Base-by-base conservation (phyloP, 1,140 invertebrate species). In the Pseudomyrmex gracilis region DNA sequence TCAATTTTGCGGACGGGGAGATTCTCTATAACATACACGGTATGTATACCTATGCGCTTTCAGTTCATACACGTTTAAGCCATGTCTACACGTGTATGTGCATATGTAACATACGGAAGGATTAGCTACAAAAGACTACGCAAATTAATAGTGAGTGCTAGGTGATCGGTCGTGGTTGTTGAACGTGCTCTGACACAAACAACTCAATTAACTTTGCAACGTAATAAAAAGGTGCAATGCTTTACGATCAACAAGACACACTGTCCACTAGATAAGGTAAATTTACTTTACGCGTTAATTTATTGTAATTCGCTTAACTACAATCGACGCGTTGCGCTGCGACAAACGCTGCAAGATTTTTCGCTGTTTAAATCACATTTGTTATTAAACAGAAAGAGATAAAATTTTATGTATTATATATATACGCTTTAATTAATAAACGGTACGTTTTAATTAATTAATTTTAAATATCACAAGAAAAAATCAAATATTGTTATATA, bases 291-390 rank as follows among this genome's bases (percentile, higher is more conserved):
- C 34, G 34, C 63, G 53, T 0, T 80, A 70, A 71, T 78, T 78
- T 78, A 78, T 78, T 78, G 34, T 78, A 78, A 78, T 71, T 80
- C 7, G 20, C 8, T 70, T 71, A 80, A 10, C 66, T 70, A 49
- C 1, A 15, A 60, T 24, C 58, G 66, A 70, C 22, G n/a, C 20
- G 7, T 22, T 47, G 7, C 10, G 8, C 8, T 10, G 22, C 15
- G 2, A 77, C 8, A 34, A 9, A 34, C 34, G 34, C 47, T 15
- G 13, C 10, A 1, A 55, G 8, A 77, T 68, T 55, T 67, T 68
- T 67, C 3, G 12, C 17, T 55, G 10, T 45, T 77, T 43, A 77
- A 77, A 77, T 24, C 53, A 12, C 13, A 53, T 53, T 53, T 15
- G 2, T 68, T 10, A 15, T 22, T 43, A 73, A 73, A 12, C 2